These are phyloP conservation scores for Coilia nasus DNA, from an alignment of 2,797 vertebrate species.

Conservation along the genomic window DNA sequence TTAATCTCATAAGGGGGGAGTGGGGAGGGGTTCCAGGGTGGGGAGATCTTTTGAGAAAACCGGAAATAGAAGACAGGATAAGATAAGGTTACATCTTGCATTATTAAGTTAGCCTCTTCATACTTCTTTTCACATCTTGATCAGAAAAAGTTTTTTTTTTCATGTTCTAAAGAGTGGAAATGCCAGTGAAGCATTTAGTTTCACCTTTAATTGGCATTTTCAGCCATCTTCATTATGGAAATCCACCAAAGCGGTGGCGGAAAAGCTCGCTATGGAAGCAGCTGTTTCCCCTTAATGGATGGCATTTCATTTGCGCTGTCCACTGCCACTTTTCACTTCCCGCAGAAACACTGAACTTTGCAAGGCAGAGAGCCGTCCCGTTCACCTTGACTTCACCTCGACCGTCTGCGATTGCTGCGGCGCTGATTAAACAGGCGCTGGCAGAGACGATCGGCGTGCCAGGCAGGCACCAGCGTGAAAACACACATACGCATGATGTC, in stretches of 20 bases:
- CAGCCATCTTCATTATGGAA: constrained; percentile 20
- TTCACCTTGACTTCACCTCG: neutral
- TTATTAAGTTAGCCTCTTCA: neutral
- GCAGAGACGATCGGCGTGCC: neutral
- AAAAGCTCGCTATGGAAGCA: neutral
- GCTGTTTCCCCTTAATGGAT: neutral
- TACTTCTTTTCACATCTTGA: neutral
- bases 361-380: neutral
- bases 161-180: neutral
- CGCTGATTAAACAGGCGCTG: neutral
- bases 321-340: constrained; percentile 13
- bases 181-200: constrained; percentile 4
- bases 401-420: neutral
- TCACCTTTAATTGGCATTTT: constrained; percentile 20
- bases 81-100: constrained; percentile 10
- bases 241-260: neutral
- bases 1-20: neutral
- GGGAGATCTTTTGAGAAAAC: neutral
- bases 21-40: neutral
- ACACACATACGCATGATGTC: constrained; percentile 4
- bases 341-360: constrained; percentile 4
- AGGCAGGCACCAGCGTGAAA: neutral
- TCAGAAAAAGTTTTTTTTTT: neutral
- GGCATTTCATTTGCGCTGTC: neutral
- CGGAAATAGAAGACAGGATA: too few species aligned